Percentiles rank a stretch among this genome's conserved stretches.
Conservation (phyloP, 2,113 vertebrate species). For the Platysternon megacephalum region DNA sequence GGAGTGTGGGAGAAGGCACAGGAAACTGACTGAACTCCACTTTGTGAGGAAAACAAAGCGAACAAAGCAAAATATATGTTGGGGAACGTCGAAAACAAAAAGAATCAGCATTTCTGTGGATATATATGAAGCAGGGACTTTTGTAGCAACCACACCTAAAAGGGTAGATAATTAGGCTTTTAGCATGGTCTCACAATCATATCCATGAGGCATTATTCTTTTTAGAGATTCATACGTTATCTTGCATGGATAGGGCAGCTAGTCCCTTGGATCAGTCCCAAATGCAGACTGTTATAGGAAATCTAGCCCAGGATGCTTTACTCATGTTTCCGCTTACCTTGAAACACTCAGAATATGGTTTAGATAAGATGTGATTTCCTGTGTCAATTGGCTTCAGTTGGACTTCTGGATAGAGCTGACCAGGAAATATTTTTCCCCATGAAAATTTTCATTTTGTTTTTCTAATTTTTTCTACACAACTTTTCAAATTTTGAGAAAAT, state of each 20-base stretch:
- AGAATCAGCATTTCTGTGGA: not conserved
- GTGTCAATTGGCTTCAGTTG: not conserved
- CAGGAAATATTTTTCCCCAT: not conserved
- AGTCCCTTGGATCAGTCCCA: not conserved
- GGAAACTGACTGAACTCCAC: not conserved
- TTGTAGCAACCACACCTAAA: not conserved
- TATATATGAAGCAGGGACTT: not conserved
- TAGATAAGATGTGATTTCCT: not conserved
- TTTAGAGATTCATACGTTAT: not conserved
- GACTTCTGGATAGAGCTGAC: not conserved
- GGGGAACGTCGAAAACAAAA: not conserved
- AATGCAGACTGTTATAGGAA: rapidly evolving
- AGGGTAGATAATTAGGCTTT: not conserved
- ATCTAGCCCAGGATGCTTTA: not conserved
- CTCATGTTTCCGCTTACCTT: too few species aligned
- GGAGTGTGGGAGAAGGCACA: not conserved
- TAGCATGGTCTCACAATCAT: not conserved
- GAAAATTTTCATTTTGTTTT: not conserved
- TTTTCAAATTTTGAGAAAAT: not conserved
- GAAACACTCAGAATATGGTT: not conserved
- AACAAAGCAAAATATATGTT: not conserved
- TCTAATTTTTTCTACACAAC: too few species aligned
- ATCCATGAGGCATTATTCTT: not conserved
- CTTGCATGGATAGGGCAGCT: not conserved
- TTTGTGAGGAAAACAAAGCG: rapidly evolving